These are phyloP conservation scores for Andrena marginata DNA, from an alignment of 2,888 invertebrate species.

Conservation along the genomic window DNA sequence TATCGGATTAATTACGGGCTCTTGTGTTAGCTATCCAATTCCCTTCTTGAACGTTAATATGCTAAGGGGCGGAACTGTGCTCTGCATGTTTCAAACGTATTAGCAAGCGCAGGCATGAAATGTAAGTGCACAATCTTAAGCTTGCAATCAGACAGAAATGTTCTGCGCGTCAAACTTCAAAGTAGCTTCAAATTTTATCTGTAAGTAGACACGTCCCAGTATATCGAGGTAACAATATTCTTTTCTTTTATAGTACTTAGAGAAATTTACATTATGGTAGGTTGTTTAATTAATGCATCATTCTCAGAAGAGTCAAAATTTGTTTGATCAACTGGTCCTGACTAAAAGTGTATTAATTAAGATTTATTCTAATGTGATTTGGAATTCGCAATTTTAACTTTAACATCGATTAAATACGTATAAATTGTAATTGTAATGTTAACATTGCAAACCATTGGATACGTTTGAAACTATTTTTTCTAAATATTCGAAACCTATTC, in stretches of 20 bases:
- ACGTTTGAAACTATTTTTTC: too few species aligned
- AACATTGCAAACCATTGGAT: too few species aligned
- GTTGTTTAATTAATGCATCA: too few species aligned
- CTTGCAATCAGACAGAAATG: not conserved
- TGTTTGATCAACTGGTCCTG: too few species aligned
- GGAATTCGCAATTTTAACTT: too few species aligned
- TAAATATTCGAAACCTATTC: too few species aligned
- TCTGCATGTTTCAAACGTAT: not conserved
- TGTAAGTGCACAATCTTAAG: not conserved
- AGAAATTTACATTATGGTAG: too few species aligned
- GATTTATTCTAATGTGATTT: too few species aligned
- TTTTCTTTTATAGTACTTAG: not conserved
- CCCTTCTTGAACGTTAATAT: constrained; percentile 1
- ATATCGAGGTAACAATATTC: not conserved
- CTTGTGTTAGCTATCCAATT: not conserved
- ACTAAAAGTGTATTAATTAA: too few species aligned
- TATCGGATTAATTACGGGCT: constrained; percentile 1
- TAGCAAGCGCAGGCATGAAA: not conserved
- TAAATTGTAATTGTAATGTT: too few species aligned
- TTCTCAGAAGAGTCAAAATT: too few species aligned
- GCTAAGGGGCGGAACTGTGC: not conserved
- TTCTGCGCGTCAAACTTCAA: not conserved
- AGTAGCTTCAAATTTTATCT: not conserved
- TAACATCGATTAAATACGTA: too few species aligned
- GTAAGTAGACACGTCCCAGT: not conserved